Percentiles rank a stretch among this genome's conserved stretches.
These are phyloP conservation scores for Macrosteles quadrilineatus DNA, from an alignment of 1,140 invertebrate species.

Conservation along the genomic window DNA sequence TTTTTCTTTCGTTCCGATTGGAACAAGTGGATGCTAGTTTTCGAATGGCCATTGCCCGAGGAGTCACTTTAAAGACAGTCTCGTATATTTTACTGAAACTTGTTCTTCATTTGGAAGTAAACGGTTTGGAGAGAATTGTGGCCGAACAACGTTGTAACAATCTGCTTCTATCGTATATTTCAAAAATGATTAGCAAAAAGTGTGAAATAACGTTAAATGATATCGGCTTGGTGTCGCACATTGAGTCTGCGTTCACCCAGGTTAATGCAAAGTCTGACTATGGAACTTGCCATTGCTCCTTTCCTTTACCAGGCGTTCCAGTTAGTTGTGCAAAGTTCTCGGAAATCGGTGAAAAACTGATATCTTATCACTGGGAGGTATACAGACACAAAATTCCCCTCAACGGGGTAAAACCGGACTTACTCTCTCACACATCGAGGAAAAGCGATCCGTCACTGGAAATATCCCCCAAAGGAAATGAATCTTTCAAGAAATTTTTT, in stretches of 20 bases:
- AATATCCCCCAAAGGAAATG: slow-evolving; percentile 9
- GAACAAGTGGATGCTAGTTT: slow-evolving; percentile 44
- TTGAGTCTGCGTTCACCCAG: slow-evolving; percentile 34
- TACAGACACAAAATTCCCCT: slow-evolving; percentile 17
- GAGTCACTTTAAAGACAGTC: slow-evolving; percentile 39
- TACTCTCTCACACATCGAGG: slow-evolving; percentile 16
- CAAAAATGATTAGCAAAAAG: slow-evolving; percentile 34
- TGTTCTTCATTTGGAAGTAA: slow-evolving; percentile 34
- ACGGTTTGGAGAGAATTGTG: slow-evolving; percentile 25
- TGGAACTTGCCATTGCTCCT: slow-evolving; percentile 34
- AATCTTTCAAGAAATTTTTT: not conserved
- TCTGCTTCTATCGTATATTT: slow-evolving; percentile 42
- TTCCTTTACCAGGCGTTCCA: slow-evolving; percentile 24
- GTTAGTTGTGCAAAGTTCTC: slow-evolving; percentile 10
- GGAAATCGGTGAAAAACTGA: slow-evolving; percentile 17
- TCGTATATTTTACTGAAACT: slow-evolving; percentile 44
- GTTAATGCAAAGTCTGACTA: slow-evolving; percentile 10
- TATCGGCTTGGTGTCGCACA: slow-evolving; percentile 25
- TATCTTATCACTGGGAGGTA: slow-evolving; percentile 27
- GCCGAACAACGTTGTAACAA: slow-evolving; percentile 37
- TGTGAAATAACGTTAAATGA: slow-evolving; percentile 29
- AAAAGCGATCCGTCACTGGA: not conserved
- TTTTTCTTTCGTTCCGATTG: slow-evolving; percentile 44
- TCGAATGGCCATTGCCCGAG: slow-evolving; percentile 37
- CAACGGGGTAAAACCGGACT: slow-evolving; percentile 29